Evolutionary conservation across 2,888 invertebrate species (phyloP).

Genomic region (Syritta pipiens): DNA sequence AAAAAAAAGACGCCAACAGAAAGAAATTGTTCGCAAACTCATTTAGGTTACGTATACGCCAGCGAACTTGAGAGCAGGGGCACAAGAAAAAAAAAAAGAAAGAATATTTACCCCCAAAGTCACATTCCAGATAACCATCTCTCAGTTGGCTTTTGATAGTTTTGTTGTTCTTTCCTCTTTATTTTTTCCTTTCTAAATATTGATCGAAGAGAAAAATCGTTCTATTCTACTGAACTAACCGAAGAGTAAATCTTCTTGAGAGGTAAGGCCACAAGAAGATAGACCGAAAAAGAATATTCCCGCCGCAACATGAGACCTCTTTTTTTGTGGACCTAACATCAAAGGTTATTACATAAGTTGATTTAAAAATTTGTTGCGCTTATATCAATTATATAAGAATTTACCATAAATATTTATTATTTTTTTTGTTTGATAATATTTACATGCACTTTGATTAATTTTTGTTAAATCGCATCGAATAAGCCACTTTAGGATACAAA

Average conservation of each 20-base stretch:
- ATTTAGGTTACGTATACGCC: conserved; percentile 67
- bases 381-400: conserved; percentile 45
- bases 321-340: conserved; percentile 54
- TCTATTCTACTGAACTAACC: conserved; percentile 32
- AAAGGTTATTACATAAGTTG: conserved; percentile 61
- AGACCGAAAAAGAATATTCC: conserved; percentile 29
- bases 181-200: conserved; percentile 38
- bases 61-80: too few relatives aligned
- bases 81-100: too few relatives aligned
- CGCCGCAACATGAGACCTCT: conserved; percentile 31
- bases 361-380: conserved; percentile 62
- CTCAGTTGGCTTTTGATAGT: conserved; percentile 59
- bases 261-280: conserved; percentile 18
- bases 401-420: conserved; percentile 49
- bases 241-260: conserved; percentile 59
- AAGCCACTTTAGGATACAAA: conserved; percentile 59
- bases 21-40: conserved; percentile 41
- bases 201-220: conserved; percentile 48
- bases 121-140: conserved; percentile 65
- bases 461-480: conserved; percentile 26
- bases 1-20: neutral
- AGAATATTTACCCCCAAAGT: conserved; percentile 46
- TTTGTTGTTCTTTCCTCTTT: conserved; percentile 16
- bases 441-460: conserved; percentile 54
- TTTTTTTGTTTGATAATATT: conserved; percentile 26